These are phyloP conservation scores for Cyrtorhinus lividipennis DNA, from an alignment of 1,140 invertebrate species.

Conservation along the genomic window DNA sequence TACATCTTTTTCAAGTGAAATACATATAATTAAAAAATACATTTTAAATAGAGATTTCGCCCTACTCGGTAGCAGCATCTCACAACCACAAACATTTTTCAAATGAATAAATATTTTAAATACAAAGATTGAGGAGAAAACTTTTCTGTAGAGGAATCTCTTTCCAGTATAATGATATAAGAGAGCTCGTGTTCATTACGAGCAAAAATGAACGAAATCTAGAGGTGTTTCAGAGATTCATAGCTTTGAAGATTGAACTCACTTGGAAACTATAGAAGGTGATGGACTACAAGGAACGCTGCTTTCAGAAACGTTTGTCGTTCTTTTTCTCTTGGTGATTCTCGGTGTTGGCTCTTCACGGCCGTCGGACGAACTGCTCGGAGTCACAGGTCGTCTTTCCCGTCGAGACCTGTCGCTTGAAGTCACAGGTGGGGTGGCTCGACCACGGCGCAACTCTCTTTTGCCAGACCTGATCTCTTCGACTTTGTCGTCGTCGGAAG, in stretches of 20 bases:
- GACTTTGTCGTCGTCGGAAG: background rate
- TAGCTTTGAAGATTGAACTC: too few relatives aligned
- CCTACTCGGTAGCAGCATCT: too few relatives aligned
- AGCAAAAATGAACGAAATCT: too few relatives aligned
- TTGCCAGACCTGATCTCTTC: background rate
- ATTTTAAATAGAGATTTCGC: too few relatives aligned
- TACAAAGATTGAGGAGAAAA: too few relatives aligned
- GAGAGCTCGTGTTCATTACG: too few relatives aligned
- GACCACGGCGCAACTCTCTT: background rate
- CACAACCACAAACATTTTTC: too few relatives aligned
- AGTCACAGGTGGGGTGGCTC: background rate
- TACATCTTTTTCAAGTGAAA: constrained; percentile 10
- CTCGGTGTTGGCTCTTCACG: background rate
- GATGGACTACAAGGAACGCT: background rate
- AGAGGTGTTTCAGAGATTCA: too few relatives aligned
- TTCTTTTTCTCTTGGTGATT: background rate
- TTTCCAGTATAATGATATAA: too few relatives aligned
- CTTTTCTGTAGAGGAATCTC: too few relatives aligned
- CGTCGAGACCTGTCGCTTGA: background rate
- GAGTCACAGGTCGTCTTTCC: background rate
- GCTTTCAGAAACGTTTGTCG: background rate
- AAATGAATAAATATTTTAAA: too few relatives aligned
- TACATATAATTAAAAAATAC: constrained; percentile 10
- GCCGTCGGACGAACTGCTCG: background rate
- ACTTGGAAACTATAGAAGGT: constrained; percentile 4